Evolutionary conservation across 2,113 vertebrate genomes (phyloP).

Genomic region (Corvus moneduloides): DNA sequence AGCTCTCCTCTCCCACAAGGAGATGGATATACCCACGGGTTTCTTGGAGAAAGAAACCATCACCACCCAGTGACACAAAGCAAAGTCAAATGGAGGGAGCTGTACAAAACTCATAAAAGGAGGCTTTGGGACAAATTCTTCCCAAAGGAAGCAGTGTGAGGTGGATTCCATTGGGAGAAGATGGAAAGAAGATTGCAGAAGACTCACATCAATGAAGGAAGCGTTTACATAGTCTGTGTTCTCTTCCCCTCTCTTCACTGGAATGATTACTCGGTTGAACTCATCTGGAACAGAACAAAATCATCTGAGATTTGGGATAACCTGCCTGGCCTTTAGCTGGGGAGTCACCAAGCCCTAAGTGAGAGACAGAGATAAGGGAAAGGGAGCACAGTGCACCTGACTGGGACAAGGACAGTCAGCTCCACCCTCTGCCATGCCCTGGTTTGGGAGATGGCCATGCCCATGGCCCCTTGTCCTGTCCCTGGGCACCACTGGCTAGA

Average conservation of each 20-base stretch:
- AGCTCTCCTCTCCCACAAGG: not conserved
- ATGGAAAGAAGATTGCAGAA: not conserved
- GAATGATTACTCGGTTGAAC: constrained; percentile 99
- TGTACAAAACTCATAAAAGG: not conserved
- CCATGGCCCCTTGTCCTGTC: not conserved
- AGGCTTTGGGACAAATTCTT: not conserved
- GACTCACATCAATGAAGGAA: constrained; percentile 97
- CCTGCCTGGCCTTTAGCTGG: not conserved
- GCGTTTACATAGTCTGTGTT: constrained; percentile 97
- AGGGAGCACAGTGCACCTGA: not conserved
- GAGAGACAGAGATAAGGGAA: not conserved
- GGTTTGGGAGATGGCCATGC: not conserved
- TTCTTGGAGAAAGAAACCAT: not conserved
- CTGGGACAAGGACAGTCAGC: not conserved
- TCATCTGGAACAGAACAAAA: constrained; percentile 80
- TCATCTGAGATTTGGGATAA: not conserved
- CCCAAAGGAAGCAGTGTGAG: not conserved
- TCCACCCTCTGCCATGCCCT: not conserved
- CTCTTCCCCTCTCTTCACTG: constrained; percentile 96
- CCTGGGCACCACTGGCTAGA: not conserved
- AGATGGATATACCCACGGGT: not conserved
- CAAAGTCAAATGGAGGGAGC: not conserved
- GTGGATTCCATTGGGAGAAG: not conserved
- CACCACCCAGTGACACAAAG: not conserved
- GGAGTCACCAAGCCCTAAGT: not conserved